Conservation (phyloP, 2,888 invertebrate species). For the Dicyrtoma fusca region DNA sequence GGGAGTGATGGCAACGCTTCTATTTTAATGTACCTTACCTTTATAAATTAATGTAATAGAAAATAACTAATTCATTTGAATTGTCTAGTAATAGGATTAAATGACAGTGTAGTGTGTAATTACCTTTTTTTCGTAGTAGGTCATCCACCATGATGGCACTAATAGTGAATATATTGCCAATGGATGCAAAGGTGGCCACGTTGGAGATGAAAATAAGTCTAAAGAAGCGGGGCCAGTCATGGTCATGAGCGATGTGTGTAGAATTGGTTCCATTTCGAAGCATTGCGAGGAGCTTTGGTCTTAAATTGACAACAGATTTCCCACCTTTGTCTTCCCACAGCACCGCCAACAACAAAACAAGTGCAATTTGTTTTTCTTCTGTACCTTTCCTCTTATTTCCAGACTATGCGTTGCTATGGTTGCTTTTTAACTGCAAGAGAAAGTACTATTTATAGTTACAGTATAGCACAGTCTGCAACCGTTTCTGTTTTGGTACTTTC, state of each 20-base stretch:
- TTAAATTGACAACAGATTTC: background rate
- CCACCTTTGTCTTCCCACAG: background rate
- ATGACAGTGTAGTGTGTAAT: no score
- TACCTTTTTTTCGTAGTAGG: slow-evolving; percentile 70
- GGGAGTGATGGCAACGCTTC: background rate
- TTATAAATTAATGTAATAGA: background rate
- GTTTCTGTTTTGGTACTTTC: no score
- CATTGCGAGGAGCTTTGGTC: background rate
- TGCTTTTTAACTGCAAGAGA: no score
- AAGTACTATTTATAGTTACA: no score
- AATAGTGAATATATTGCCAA: slow-evolving; percentile 77
- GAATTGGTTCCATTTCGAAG: slow-evolving; percentile 27
- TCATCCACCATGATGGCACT: slow-evolving; percentile 75
- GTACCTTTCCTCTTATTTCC: background rate
- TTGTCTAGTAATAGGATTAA: no score
- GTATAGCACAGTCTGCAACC: no score
- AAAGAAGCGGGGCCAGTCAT: slow-evolving; percentile 71
- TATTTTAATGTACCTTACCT: background rate
- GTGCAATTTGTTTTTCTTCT: background rate
- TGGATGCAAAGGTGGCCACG: slow-evolving; percentile 69
- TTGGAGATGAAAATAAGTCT: slow-evolving; percentile 69
- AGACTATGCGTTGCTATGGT: no score
- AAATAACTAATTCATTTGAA: background rate
- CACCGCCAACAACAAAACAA: background rate
- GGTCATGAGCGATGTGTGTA: slow-evolving; percentile 24